Conservation (phyloP, 1,140 invertebrate genomes). For the Heterodera schachtii region DNA sequence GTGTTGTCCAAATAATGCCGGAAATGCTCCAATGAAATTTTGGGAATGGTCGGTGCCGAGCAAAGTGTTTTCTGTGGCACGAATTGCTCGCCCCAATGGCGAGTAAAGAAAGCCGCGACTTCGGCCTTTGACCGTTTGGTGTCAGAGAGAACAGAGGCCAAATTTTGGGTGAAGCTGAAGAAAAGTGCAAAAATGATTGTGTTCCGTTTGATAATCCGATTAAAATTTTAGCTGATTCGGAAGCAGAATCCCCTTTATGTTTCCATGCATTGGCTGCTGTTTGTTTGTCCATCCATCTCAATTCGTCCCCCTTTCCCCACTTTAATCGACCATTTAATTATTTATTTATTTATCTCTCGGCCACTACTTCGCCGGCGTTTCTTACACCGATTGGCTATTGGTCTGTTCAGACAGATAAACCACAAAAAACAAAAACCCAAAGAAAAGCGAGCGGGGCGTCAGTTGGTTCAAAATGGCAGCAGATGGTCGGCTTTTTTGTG, state of each 20-base stretch:
- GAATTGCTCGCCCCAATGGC: conserved; percentile 94
- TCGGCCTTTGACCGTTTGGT: conserved; percentile 78
- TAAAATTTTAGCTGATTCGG: no score
- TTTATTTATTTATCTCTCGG: no score
- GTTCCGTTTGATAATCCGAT: no score
- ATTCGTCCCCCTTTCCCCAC: neutral
- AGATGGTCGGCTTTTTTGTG: neutral
- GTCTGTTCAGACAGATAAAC: neutral
- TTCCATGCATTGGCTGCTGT: no score
- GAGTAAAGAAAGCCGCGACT: conserved; percentile 83
- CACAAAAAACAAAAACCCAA: neutral
- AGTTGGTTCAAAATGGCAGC: neutral
- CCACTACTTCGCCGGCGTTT: no score
- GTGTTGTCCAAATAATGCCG: conserved; percentile 78
- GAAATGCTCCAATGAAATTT: conserved; percentile 82
- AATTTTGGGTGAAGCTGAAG: conserved; percentile 74
- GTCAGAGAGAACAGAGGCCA: conserved; percentile 93
- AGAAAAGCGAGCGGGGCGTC: neutral
- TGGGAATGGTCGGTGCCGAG: conserved; percentile 78
- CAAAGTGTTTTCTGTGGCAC: conserved; percentile 79
- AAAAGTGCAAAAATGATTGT: conserved; percentile 30
- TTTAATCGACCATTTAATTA: neutral
- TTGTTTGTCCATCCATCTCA: no score
- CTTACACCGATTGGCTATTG: neutral
- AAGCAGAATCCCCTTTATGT: no score